These are phyloP conservation scores for Calcarius lapponicus DNA, from an alignment of 2,797 vertebrate species.

Conservation along the genomic window DNA sequence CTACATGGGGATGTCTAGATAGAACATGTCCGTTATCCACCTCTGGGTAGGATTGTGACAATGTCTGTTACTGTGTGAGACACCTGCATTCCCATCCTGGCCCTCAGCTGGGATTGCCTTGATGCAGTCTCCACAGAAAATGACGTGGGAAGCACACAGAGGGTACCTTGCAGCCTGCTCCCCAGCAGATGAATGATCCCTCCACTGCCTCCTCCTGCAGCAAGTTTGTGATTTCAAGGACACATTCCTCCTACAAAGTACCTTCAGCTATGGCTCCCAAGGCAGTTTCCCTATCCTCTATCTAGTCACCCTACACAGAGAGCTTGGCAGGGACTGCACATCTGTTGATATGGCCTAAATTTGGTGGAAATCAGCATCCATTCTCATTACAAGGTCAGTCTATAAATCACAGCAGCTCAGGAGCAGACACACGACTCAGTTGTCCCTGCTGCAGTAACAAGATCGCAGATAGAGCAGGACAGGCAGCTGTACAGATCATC, in stretches of 20 bases:
- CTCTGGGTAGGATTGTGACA: not conserved
- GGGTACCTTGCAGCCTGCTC: not conserved
- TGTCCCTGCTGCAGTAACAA: not conserved
- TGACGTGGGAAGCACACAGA: rapidly evolving
- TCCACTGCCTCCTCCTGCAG: not conserved
- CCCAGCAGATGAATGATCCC: not conserved
- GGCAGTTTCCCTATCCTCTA: not conserved
- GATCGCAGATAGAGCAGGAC: rapidly evolving
- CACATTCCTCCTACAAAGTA: not conserved
- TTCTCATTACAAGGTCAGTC: not conserved
- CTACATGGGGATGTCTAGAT: rapidly evolving
- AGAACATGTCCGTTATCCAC: not conserved
- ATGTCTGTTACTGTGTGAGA: not conserved
- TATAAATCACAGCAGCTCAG: not conserved
- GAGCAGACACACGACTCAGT: not conserved
- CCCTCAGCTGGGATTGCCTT: not conserved
- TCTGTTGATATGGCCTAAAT: not conserved
- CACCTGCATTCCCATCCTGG: not conserved
- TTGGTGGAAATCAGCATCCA: not conserved
- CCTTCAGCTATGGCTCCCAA: not conserved
- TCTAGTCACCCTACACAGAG: not conserved
- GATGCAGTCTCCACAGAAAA: not conserved
- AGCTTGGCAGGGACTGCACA: not conserved
- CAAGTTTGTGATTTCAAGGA: not conserved
- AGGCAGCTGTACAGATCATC: not conserved